A percentile compares a stretch with the other conserved stretches of the same genome.
Conservation (phyloP, 1,140 invertebrate genomes). For the Drosophila seguyi region DNA sequence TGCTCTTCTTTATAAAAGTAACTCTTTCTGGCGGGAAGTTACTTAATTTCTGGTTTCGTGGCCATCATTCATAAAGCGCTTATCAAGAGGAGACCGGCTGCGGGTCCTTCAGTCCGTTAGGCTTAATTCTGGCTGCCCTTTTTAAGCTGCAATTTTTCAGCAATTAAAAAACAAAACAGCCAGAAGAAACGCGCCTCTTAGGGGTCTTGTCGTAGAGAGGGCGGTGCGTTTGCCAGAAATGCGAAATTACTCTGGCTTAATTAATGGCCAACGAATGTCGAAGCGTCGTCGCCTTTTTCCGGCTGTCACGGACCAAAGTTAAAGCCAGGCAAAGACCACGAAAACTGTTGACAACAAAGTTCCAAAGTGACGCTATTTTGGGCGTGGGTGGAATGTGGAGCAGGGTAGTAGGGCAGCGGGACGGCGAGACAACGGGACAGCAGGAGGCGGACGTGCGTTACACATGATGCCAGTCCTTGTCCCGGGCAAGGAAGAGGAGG, state of each 20-base stretch:
- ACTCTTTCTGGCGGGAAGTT: conserved; percentile 10
- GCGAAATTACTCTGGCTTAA: conserved; percentile 76
- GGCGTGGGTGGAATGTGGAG: conserved; percentile 26
- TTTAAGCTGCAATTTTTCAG: conserved; percentile 64
- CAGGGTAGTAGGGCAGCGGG: conserved; percentile 10
- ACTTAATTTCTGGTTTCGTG: conserved; percentile 15
- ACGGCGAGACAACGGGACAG: neutral
- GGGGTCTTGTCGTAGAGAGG: neutral
- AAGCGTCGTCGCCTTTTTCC: conserved; percentile 44
- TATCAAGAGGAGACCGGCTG: conserved; percentile 13
- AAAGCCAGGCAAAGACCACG: conserved; percentile 61
- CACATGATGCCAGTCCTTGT: conserved; percentile 44
- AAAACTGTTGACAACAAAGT: conserved; percentile 78
- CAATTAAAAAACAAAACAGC: conserved; percentile 74
- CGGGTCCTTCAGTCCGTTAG: neutral
- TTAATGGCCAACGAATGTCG: conserved; percentile 76
- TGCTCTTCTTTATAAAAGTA: neutral
- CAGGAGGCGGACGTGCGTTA: conserved; percentile 40
- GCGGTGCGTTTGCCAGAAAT: conserved; percentile 22
- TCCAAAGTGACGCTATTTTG: conserved; percentile 48
- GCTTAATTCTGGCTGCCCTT: conserved; percentile 25
- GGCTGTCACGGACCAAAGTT: conserved; percentile 61
- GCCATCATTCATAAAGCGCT: conserved; percentile 7
- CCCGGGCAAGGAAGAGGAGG: conserved; percentile 26
- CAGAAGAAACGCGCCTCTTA: conserved; percentile 10